Evolutionary conservation across 2,888 invertebrate genomes (phyloP).

Genomic region (Zygothrica quintamaculata): DNA sequence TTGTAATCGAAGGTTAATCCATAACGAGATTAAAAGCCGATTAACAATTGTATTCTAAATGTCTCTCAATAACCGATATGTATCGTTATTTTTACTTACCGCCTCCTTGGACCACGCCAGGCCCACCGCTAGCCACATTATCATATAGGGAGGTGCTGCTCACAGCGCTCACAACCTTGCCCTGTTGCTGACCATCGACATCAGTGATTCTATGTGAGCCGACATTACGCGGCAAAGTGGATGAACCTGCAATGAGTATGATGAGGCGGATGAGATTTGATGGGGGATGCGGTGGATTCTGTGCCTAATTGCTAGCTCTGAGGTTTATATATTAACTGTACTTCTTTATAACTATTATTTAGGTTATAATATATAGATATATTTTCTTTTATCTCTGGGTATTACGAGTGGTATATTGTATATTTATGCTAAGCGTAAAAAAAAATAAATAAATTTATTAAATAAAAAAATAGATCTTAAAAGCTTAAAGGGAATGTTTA

Average conservation of each 20-base stretch:
- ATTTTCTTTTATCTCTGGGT: conserved; percentile 21
- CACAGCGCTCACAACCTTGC: conserved; percentile 92
- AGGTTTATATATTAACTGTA: conserved; percentile 36
- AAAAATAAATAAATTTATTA: conserved; percentile 4
- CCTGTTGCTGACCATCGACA: conserved; percentile 84
- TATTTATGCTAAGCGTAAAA: conserved; percentile 37
- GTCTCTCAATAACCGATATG: too few relatives aligned
- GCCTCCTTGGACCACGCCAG: conserved; percentile 53
- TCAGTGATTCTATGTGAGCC: conserved; percentile 81
- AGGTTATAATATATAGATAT: too few relatives aligned
- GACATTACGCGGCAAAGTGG: conserved; percentile 90
- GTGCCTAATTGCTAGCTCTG: conserved; percentile 47
- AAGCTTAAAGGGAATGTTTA: too few relatives aligned
- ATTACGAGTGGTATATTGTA: conserved; percentile 35
- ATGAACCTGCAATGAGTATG: conserved; percentile 88
- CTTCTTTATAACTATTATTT: too few relatives aligned
- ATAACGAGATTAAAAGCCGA: too few relatives aligned
- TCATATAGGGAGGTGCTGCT: conserved; percentile 95
- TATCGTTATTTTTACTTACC: conserved; percentile 51
- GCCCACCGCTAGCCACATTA: conserved; percentile 87
- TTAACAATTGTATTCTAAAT: too few relatives aligned
- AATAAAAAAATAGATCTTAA: too few relatives aligned
- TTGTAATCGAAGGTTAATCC: too few relatives aligned
- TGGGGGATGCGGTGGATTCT: conserved; percentile 70
- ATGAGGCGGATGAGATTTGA: conserved; percentile 74